These are phyloP conservation scores for Amphipoea lucens DNA, from an alignment of 2,888 invertebrate genomes.

Conservation along the genomic window DNA sequence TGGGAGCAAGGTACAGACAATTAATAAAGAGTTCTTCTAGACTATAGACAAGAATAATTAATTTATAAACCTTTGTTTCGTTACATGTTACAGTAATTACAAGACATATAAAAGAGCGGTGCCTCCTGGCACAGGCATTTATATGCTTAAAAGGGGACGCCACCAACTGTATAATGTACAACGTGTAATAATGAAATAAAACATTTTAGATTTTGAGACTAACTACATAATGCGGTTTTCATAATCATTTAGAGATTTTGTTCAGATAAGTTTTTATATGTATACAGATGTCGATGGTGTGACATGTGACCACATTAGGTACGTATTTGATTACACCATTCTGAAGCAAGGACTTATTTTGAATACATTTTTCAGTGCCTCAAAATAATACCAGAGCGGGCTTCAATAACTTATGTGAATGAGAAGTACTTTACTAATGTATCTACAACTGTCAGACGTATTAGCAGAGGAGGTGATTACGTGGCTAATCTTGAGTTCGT, in stretches of 20 bases:
- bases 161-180: too few species aligned
- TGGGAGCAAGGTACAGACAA: neutral
- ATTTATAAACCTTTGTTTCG: too few species aligned
- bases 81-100: too few species aligned
- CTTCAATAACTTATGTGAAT: slow-evolving; percentile 19
- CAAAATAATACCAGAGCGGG: slow-evolving; percentile 43
- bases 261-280: too few species aligned
- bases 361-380: slow-evolving; percentile 37
- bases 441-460: slow-evolving; percentile 37
- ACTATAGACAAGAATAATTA: too few species aligned
- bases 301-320: neutral
- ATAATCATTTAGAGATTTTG: neutral
- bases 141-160: too few species aligned
- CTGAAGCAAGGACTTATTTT: neutral
- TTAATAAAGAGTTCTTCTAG: too few species aligned
- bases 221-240: neutral
- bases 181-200: too few species aligned
- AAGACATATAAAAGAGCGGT: too few species aligned
- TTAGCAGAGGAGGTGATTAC: slow-evolving; percentile 52
- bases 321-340: neutral
- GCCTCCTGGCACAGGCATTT: too few species aligned
- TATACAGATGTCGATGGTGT: neutral
- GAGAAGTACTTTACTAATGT: slow-evolving; percentile 13
- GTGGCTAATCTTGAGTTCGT: slow-evolving; percentile 46
- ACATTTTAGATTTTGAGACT: neutral